These are phyloP conservation scores for Drosophila ezoana DNA, from an alignment of 2,888 invertebrate genomes.

Conservation along the genomic window DNA sequence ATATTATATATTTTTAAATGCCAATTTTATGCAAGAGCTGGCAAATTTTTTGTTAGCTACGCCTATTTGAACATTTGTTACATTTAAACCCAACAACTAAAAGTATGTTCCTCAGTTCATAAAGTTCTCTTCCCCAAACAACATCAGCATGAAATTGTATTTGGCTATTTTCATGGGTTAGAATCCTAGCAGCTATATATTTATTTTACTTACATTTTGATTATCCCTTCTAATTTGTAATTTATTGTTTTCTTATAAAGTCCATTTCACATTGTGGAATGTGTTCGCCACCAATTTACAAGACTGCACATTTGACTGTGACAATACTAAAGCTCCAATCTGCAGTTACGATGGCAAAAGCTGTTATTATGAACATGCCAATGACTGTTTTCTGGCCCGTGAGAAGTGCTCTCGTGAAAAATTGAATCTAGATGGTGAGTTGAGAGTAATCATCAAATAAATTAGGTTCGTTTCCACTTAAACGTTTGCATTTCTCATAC, in stretches of 20 bases:
- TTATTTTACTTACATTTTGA: background rate
- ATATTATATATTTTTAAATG: too few relatives aligned
- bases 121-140: background rate
- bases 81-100: too few relatives aligned
- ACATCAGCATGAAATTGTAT: background rate
- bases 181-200: background rate
- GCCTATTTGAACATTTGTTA: too few relatives aligned
- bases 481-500: background rate
- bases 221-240: background rate
- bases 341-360: background rate
- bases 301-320: background rate
- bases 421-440: background rate
- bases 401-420: background rate
- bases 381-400: conserved; percentile 1
- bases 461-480: too few relatives aligned
- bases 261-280: too few relatives aligned
- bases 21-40: too few relatives aligned
- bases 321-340: background rate
- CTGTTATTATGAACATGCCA: background rate
- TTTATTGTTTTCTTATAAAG: background rate
- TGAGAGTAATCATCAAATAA: background rate
- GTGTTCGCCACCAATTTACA: too few relatives aligned
- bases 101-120: too few relatives aligned
- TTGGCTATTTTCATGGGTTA: background rate
- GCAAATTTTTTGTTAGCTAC: too few relatives aligned